These are phyloP conservation scores for Ptiloglossa arizonensis DNA, from an alignment of 1,140 invertebrate species.

Conservation along the genomic window DNA sequence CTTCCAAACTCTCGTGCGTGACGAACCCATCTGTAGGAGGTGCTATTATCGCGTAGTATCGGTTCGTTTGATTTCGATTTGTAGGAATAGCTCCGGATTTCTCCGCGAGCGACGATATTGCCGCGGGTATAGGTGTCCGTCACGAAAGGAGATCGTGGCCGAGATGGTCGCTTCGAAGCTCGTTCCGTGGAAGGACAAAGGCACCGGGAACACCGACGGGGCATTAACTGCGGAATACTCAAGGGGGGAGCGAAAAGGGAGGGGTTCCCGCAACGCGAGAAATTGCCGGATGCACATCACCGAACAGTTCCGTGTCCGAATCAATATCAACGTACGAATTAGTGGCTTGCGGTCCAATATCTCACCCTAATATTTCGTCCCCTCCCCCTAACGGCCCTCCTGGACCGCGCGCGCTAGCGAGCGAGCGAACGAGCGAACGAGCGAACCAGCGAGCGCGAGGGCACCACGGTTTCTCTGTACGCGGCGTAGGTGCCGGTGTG, in stretches of 20 bases:
- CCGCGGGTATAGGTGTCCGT: slow-evolving; percentile 7
- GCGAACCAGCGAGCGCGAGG: too few species aligned
- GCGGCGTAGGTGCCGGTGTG: neutral
- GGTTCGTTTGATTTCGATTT: neutral
- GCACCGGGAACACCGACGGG: neutral
- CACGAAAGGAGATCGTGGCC: slow-evolving; percentile 19
- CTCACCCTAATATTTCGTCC: slow-evolving; percentile 71
- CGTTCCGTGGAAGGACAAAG: slow-evolving; percentile 14
- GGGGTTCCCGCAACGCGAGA: slow-evolving; percentile 29
- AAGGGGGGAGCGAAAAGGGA: neutral
- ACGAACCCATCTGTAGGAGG: too few species aligned
- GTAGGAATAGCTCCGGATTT: neutral
- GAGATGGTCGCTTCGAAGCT: neutral
- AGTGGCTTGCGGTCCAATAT: slow-evolving; percentile 75
- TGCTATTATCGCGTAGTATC: too few species aligned
- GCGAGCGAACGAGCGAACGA: too few species aligned
- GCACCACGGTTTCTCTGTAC: too few species aligned
- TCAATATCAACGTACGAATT: slow-evolving; percentile 72
- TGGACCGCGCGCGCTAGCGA: slow-evolving; percentile 2
- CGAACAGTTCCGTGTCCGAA: slow-evolving; percentile 62
- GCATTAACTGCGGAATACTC: slow-evolving; percentile 19
- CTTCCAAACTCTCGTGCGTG: too few species aligned
- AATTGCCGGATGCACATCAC: slow-evolving; percentile 62
- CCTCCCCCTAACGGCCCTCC: slow-evolving; percentile 35
- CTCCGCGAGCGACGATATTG: neutral